Evolutionary conservation across 2,888 invertebrate species (phyloP), one percentile per base, ranked within the genome.

Genomic region (Troides helena): DNA sequence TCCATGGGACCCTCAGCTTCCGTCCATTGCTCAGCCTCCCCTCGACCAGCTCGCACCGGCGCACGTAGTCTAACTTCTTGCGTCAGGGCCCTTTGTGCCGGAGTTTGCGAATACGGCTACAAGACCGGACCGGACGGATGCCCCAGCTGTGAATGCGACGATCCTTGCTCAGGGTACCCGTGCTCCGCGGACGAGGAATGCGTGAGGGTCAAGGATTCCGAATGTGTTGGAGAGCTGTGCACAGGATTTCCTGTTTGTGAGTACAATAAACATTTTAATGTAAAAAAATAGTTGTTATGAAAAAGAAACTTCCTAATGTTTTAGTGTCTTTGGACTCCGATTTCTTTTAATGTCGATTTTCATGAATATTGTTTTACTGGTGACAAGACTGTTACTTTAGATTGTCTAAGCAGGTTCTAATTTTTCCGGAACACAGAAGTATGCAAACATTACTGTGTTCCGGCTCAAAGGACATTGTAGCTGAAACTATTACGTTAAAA

Each of bases 91-190:
- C 95, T 97, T 64, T 97, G 97, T 80, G 96, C 97, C 0, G 96
- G 96, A 4, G 95, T 97, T 62, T 97, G 97, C 78, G 97, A 97
- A 82, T 97, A 97, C 77, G 97, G 97, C 0, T 97, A 96, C 84
- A 96, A 95, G 86, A 93, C 94, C 3, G 90, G 89, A 0, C 85
- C 90, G 10, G 93, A 94, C 65, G 97, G 97, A 0, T 97, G 97
- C 78, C 95, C 96, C 0, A 96, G 96, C 0, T 97, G 97, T 81
- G 97, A 97, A 83, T 97, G 97, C 81, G 96, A 97, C 65, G 95
- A 97, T 81, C 97, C 97, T 0, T 97, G 97, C 78, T 96, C 96
- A 71, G 96, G 96, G 53, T 96, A 94, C 84, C 94, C 94, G 21
- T 96, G 96, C 74, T 93, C 94, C 1, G 90, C 93, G 36, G 95